Evolutionary conservation across 2,797 vertebrate species (phyloP), one percentile per base, ranked within the genome.

Genomic region (Serranus cabrilla): DNA sequence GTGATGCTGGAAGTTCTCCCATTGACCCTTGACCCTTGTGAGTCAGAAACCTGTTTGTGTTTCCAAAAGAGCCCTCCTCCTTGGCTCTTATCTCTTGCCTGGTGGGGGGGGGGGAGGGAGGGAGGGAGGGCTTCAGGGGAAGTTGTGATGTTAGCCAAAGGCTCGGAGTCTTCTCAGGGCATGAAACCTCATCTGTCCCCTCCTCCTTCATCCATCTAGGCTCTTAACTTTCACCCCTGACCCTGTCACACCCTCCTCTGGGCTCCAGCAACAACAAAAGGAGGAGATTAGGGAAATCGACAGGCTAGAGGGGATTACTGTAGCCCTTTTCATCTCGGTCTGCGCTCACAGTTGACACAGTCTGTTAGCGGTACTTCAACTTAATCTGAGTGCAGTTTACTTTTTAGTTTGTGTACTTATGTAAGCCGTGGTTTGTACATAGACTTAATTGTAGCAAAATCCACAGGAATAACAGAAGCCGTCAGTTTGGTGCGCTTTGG

Each of bases 141-240:
- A 88, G 75, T 63, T 10, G 64, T 60, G 76, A 74, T 86, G 90
- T 84, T 71, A 78, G 76, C 86, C 88, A 80, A 87, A 89, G 85
- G 80, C 80, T 70, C 25, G 12, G 70, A 70, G 82, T 84, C 82
- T 81, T 84, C 89, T 91, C 79, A 70, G 85, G 83, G 57, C 77
- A 68, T 85, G 82, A 89, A 93, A 89, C 85, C 76, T 90, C 89
- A 89, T 93, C 86, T 86, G 66, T 78, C 68, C 87, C 86, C 83
- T 88, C 81, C 76, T 84, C 81, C 81, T 84, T 70, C 76, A 78
- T 92, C 90, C 86, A 90, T 87, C 85, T 79, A 87, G 91, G 80
- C 86, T 92, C 92, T 93, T 92, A 92, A 91, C 90, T 94, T 94
- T 94, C 91, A 94, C 93, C 94, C 90, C 91, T 94, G 92, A 95